Base-by-base conservation (phyloP, 2,797 vertebrate species). In the Danio choprae region DNA sequence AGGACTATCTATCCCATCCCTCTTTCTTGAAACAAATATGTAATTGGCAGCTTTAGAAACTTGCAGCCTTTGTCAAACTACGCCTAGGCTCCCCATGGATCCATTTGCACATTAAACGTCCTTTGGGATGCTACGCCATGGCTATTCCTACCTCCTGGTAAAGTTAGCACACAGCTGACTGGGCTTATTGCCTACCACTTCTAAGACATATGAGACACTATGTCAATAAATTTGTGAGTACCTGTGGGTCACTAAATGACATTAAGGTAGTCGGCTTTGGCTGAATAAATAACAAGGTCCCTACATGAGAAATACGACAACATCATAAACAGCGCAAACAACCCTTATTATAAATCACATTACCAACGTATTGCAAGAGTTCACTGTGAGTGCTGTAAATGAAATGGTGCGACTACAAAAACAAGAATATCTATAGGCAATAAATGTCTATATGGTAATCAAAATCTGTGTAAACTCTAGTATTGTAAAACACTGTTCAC, bases 221-320 rank as follows among this genome's bases (percentile, higher is more conserved):
- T 70, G 80, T 86, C 80, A 84, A 86, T 73, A 83, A 22, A 75
- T 76, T 44, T 73, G 74, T 55, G 10, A 8, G 77, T 69, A 69
- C 16, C 74, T 46, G 46, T 44, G 67, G 43, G 74, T 72, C 77
- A 81, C 62, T 84, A 67, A 72, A 72, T 44, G 70, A 76, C 82
- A 15, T 63, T 55, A 79, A 59, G 55, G 74, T 81, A 81, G 69
- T 78, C 72, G 76, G 50, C 55, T 70, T 83, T 80, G 78, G 56
- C 51, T 50, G 6, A 44, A 77, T 77, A 71, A 77, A 70, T 62
- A 70, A 62, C 44, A 48, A 44, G 53, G 75, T 56, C 15, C 22
- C 46, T 65, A 44, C 20, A 58, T 77, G 41, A 58, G 62, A 22
- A 76, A 56, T 62, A 75, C 55, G 15, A 77, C 74, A 72, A 81